Evolutionary conservation across 2,113 vertebrate species (phyloP).

Genomic region (Condylura cristata): DNA sequence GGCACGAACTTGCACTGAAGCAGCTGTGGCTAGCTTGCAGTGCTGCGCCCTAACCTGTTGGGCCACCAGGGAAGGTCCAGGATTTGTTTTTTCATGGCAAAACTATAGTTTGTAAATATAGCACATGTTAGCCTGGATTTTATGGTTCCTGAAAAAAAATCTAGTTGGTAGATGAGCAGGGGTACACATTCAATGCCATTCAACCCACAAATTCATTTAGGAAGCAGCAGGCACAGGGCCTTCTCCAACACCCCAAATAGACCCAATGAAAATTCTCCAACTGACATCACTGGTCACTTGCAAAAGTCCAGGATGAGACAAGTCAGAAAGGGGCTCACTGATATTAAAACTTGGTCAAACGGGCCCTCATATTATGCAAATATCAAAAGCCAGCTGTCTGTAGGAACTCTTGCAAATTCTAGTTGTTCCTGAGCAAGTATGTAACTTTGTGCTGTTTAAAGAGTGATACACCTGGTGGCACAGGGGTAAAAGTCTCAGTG

Average conservation of each 20-base stretch:
- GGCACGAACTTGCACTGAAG: too few species aligned
- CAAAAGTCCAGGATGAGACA: not conserved
- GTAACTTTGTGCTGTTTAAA: too few species aligned
- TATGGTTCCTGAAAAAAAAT: not conserved
- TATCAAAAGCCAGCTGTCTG: not conserved
- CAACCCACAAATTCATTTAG: not conserved
- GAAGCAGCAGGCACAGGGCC: not conserved
- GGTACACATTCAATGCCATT: not conserved
- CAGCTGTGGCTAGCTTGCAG: too few species aligned
- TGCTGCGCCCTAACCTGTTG: too few species aligned
- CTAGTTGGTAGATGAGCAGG: not conserved
- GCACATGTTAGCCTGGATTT: not conserved
- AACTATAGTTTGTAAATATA: not conserved
- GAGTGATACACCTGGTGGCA: too few species aligned
- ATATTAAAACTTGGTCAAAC: not conserved
- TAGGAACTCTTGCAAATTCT: too few species aligned
- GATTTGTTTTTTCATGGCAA: not conserved
- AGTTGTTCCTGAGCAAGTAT: too few species aligned
- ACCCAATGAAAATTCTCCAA: not conserved
- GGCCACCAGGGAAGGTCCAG: too few species aligned
- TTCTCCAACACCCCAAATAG: not conserved
- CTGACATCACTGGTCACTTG: not conserved
- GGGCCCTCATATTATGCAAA: not conserved
- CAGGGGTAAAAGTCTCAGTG: too few species aligned
- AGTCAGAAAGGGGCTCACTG: not conserved